Evolutionary conservation across 1,140 invertebrate species (phyloP), one percentile per base, ranked within the genome.

Genomic region (Polyergus mexicanus): DNA sequence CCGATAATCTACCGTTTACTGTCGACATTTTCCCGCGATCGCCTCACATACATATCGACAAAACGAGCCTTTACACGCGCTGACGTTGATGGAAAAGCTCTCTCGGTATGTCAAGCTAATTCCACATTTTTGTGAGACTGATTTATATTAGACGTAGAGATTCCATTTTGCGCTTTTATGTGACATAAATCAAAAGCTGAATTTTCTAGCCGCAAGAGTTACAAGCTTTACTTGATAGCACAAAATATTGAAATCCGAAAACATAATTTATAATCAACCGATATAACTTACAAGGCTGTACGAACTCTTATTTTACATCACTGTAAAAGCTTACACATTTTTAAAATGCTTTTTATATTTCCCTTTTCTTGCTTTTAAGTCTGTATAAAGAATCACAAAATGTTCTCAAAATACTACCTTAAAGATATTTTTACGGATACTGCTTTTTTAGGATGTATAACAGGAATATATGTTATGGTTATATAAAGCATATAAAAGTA

Each of bases 61-160:
- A 68, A 47, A 63, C 32, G 74, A 65, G 44, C 56, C 68, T 81
- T 65, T 80, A 44, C 41, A 16, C 10, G 60, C 5, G 47, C 13
- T 68, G 77, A 81, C 84, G 19, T 86, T 85, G 66, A 84, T 71
- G 76, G 84, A 86, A 41, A 66, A 62, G 32, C 66, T 84, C 25
- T 58, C 69, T 44, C 69, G 77, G 25, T 58, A 74, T 41, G 68
- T 83, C 78, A 74, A 25, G 28, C 28, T 41, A 47, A 74, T 83
- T n/a, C n/a, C 13, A 38, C 13, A 83, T 83, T 83, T 83, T 83
- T 83, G 66, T 83, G 66, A 74, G 13, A 74, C 51, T 83, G 78
- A 83, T 83, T 83, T 83, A 72, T 83, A 83, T 83, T 74, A 83
- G 68, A 74, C 68, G 41, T 25, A 47, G 25, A 60, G 54, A 72